Conservation (phyloP, 2,113 vertebrate species). For the Laticauda colubrina region DNA sequence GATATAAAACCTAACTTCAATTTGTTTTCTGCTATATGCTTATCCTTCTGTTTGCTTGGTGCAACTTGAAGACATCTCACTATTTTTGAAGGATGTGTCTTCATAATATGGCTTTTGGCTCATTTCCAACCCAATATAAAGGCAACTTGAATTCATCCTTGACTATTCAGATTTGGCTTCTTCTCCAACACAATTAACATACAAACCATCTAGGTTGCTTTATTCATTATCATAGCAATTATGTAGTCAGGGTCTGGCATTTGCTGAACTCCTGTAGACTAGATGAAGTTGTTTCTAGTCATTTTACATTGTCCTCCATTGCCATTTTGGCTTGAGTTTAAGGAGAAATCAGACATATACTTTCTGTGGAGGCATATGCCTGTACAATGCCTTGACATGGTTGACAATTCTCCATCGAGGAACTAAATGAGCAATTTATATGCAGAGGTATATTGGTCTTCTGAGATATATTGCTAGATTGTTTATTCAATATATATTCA, state of each 20-base stretch:
- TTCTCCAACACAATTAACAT: not conserved
- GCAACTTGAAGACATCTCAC: not conserved
- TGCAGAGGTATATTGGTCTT: not conserved
- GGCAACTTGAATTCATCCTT: not conserved
- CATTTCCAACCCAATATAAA: not conserved
- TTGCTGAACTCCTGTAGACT: not conserved
- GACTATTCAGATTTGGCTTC: not conserved
- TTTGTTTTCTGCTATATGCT: not conserved
- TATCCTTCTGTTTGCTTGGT: not conserved
- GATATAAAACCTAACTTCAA: too few species aligned
- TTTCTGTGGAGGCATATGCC: not conserved
- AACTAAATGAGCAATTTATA: not conserved
- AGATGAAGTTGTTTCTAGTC: not conserved
- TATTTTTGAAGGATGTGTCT: not conserved
- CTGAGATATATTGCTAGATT: not conserved
- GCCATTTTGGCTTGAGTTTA: not conserved
- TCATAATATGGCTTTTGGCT: not conserved
- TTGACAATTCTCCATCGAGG: not conserved
- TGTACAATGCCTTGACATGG: not conserved
- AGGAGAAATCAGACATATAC: not conserved
- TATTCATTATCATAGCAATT: not conserved
- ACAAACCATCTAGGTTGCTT: not conserved
- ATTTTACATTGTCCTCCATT: not conserved
- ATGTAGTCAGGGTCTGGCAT: not conserved
- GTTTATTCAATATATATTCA: not conserved